A percentile compares a stretch with the other conserved stretches of the same genome.
These are phyloP conservation scores for Plebejus anna DNA, from an alignment of 2,888 invertebrate genomes.

Conservation along the genomic window DNA sequence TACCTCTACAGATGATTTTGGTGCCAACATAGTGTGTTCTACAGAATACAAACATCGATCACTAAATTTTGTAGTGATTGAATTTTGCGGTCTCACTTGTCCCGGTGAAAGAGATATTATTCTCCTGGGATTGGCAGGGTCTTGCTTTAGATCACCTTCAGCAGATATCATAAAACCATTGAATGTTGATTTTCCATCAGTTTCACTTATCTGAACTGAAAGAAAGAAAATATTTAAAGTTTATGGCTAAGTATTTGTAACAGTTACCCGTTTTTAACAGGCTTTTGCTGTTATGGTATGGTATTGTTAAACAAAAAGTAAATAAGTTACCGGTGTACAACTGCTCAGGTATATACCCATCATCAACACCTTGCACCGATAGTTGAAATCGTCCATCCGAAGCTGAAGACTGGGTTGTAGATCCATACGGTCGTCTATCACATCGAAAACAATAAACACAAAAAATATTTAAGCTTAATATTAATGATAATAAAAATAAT, in stretches of 20 bases:
- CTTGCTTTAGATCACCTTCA: constrained; percentile 61
- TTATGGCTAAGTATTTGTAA: background rate
- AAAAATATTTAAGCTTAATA: background rate
- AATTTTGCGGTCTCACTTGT: constrained; percentile 53
- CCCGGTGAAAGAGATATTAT: constrained; percentile 55
- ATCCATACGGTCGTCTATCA: constrained; percentile 63
- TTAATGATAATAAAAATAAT: background rate
- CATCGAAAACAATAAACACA: constrained; percentile 52
- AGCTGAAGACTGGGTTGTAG: constrained; percentile 55
- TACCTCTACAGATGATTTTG: constrained; percentile 61
- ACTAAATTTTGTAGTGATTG: constrained; percentile 56
- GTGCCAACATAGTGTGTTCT: constrained; percentile 55
- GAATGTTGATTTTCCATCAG: constrained; percentile 59
- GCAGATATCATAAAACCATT: constrained; percentile 67
- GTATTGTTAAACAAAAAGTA: background rate
- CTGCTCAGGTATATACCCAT: constrained; percentile 65
- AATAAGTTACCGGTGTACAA: constrained; percentile 56
- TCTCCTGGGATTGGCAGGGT: constrained; percentile 59
- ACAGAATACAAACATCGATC: constrained; percentile 64
- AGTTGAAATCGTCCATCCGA: constrained; percentile 63
- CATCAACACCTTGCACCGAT: constrained; percentile 48
- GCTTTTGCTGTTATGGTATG: background rate
- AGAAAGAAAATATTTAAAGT: constrained; percentile 28
- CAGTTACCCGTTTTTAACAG: background rate
- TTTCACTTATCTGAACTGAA: constrained; percentile 57